Evolutionary conservation across 2,797 vertebrate genomes (phyloP).

Genomic region (Pangasius sanitwongsei): DNA sequence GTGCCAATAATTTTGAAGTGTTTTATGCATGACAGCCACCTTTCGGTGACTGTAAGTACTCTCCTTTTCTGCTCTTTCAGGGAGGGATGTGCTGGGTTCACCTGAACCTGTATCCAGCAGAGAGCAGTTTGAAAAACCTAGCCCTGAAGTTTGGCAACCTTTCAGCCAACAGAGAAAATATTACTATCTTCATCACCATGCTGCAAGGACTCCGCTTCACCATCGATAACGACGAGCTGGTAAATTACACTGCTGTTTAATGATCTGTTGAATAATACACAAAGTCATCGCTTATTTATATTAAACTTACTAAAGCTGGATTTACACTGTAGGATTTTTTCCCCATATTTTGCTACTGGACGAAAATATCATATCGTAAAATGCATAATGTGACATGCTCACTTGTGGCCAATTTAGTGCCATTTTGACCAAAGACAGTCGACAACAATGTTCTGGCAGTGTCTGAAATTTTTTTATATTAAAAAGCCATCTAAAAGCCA

Average conservation of each 20-base stretch:
- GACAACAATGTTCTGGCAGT: not conserved
- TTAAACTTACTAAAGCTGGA: not conserved
- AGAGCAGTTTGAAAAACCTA: constrained; percentile 76
- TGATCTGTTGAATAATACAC: no score
- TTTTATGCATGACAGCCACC: not conserved
- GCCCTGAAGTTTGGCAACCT: constrained; percentile 74
- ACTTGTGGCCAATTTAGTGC: not conserved
- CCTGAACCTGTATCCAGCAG: constrained; percentile 78
- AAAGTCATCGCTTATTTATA: not conserved
- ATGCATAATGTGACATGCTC: not conserved
- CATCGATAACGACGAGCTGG: constrained; percentile 75
- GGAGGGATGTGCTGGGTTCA: constrained; percentile 78
- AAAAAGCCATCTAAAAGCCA: not conserved
- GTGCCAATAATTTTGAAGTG: not conserved
- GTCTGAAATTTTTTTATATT: not conserved
- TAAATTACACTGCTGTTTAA: constrained; percentile 45
- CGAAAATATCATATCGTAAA: not conserved
- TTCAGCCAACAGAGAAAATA: constrained; percentile 78
- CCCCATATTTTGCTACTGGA: not conserved
- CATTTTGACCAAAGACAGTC: not conserved
- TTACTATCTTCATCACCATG: constrained; percentile 77
- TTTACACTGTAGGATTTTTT: not conserved
- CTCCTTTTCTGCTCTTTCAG: constrained; percentile 53
- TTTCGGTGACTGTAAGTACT: not conserved
- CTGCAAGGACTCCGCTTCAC: constrained; percentile 77